Base-by-base conservation (phyloP, 1,140 invertebrate species). In the Aphaenogaster ashmeadi region DNA sequence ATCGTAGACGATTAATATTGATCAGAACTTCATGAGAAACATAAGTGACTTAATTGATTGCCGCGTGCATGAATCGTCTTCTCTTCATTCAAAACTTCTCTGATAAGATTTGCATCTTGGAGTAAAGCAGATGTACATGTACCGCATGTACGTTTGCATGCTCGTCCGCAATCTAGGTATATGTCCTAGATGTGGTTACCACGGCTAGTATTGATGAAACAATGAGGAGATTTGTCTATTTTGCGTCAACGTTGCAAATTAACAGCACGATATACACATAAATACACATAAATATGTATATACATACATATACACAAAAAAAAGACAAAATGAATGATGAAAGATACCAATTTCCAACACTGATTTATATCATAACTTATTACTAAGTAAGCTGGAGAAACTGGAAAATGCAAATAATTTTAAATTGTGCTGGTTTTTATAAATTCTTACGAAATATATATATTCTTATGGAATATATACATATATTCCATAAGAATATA, bases 181-280 rank as follows among this genome's bases (percentile, higher is more conserved):
- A 69, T 47, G 44, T 86, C 52, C 86, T 75, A 85, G 77, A 90
- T 87, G 78, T 60, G 90, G 89, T 91, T 83, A 91, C 90, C 54
- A 91, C 52, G 86, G 83, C 54, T 67, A 74, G 66, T 91, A 91
- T 91, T 54, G 90, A 91, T 71, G 90, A 91, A 91, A 91, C 90
- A 90, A 84, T 44, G 33, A 15, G 21, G 33, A 84, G 33, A 84
- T 84, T 84, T 75, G 54, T 84, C 54, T 47, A 84, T 84, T 27
- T 84, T n/a, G 54, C 47, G 38, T 74, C 27, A 56, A 47, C 36
- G 47, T 79, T 64, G 41, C 8, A 33, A 67, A 80, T 38, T 67
- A 21, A 66, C 47, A 62, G 7, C 2, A 3, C 7, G n/a, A 67
- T 11, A 6, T 1, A 64, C 2, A 67, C n/a, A 44, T 8, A n/a